These are phyloP conservation scores for Stenurella melanura DNA, from an alignment of 2,888 invertebrate species.

Conservation along the genomic window DNA sequence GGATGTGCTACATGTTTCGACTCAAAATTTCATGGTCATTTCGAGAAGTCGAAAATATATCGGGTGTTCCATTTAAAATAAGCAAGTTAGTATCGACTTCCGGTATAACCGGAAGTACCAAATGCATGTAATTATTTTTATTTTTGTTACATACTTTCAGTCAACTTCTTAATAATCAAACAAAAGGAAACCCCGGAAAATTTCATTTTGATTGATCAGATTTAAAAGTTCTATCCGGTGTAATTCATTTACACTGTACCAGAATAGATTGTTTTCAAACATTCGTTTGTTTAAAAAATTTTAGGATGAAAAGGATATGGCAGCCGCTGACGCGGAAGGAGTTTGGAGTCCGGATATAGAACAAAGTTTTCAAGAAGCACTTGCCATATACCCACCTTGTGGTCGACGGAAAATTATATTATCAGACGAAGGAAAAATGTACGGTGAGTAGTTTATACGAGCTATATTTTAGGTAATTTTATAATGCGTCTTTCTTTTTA, in stretches of 20 bases:
- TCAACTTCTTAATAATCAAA: too few species aligned
- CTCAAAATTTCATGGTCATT: too few species aligned
- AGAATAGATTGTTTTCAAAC: background rate
- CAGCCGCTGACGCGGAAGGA: constrained; percentile 98
- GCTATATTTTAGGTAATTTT: background rate
- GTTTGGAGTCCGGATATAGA: constrained; percentile 99
- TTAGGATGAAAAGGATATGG: constrained; percentile 90
- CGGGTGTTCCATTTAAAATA: too few species aligned
- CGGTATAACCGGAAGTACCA: too few species aligned
- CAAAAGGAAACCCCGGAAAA: too few species aligned
- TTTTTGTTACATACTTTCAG: too few species aligned
- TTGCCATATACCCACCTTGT: constrained; percentile 99
- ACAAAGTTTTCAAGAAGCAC: constrained; percentile 99
- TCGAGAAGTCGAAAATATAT: too few species aligned
- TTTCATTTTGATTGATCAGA: background rate
- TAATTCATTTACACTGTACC: background rate
- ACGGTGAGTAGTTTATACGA: constrained; percentile 90
- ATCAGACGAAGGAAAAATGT: constrained; percentile 99
- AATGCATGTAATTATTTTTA: too few species aligned
- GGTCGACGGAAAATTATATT: constrained; percentile 99
- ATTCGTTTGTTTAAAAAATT: constrained; percentile 48
- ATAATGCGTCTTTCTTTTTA: background rate
- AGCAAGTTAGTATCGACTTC: too few species aligned
- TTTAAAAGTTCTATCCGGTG: background rate
- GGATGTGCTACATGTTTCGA: too few species aligned